Percentiles rank a stretch among this genome's conserved stretches.
phyloP scores from a whole-genome alignment of 2,113 vertebrate species.

The Callipepla californica region DNA sequence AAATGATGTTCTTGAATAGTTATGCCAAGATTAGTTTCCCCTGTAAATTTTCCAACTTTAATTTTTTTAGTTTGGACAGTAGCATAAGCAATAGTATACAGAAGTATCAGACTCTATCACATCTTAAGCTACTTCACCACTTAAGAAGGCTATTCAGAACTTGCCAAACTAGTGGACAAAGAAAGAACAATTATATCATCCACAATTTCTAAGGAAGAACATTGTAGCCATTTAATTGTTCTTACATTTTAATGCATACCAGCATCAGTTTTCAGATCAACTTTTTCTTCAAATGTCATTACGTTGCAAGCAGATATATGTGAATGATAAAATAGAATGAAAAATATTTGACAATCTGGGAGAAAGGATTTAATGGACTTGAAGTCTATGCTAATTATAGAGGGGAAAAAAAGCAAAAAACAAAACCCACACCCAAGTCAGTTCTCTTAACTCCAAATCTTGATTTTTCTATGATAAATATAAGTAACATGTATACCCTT shows the following conservation, averaged over 20 bases:
- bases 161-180: background rate
- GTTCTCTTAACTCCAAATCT: background rate
- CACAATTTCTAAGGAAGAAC: background rate
- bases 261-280: background rate
- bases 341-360: background rate
- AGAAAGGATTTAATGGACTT: background rate
- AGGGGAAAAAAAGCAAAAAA: background rate
- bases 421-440: background rate
- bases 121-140: background rate
- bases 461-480: background rate
- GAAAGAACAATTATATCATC: background rate
- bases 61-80: background rate
- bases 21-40: background rate
- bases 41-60: background rate
- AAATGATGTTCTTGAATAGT: background rate
- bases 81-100: background rate
- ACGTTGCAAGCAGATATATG: background rate
- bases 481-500: background rate
- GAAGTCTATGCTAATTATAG: background rate
- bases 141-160: background rate
- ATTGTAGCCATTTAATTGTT: background rate
- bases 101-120: background rate
- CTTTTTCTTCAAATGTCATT: background rate
- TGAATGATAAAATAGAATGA: background rate
- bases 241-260: background rate